Evolutionary conservation across 2,113 vertebrate species (phyloP).

Genomic region (Coptodon bakossiorum): DNA sequence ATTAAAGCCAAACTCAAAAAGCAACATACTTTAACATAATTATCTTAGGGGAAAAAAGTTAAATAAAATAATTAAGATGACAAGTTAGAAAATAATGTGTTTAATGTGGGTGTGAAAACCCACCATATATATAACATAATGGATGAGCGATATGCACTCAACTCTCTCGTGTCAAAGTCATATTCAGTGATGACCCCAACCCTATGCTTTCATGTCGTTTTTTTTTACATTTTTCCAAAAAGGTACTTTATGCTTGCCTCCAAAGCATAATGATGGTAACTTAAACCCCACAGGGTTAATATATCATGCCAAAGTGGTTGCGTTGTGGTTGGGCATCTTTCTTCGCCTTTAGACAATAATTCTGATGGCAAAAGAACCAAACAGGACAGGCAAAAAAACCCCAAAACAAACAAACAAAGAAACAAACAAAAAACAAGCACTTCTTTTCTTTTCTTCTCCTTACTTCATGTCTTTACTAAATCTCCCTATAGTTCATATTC

Average conservation of each 20-base stretch:
- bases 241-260: neutral
- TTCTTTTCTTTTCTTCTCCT: neutral
- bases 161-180: neutral
- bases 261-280: neutral
- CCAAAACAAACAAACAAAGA: too few species aligned
- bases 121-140: neutral
- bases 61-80: neutral
- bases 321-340: too few species aligned
- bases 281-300: fast-evolving
- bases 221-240: fast-evolving
- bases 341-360: too few species aligned
- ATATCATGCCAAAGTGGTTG: neutral
- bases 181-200: neutral
- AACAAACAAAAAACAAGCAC: too few species aligned
- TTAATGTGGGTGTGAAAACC: neutral
- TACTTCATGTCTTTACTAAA: neutral
- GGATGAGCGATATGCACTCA: neutral
- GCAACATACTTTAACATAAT: neutral
- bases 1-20: neutral
- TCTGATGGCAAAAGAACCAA: too few species aligned
- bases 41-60: neutral
- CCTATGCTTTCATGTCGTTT: neutral
- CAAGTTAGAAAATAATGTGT: neutral
- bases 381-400: too few species aligned
- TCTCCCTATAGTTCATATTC: neutral